Conservation (phyloP, 2,113 vertebrate species). For the Callipepla californica region DNA sequence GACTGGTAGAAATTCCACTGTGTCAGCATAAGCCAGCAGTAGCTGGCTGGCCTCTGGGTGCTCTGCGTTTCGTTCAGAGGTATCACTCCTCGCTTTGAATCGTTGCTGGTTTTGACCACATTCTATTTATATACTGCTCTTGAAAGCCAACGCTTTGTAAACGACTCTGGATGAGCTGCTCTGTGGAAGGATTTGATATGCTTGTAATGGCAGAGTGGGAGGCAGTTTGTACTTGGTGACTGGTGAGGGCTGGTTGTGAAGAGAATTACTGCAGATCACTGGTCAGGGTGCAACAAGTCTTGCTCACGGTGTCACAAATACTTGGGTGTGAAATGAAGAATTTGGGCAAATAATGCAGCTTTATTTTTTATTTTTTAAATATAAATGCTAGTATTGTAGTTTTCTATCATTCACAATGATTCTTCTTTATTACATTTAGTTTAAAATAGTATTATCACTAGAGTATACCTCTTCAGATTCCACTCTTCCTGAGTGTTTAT, state of each 20-base stretch:
- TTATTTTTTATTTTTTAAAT: not conserved
- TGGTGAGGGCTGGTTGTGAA: not conserved
- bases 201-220: not conserved
- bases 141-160: not conserved
- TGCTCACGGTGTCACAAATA: not conserved
- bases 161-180: not conserved
- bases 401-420: not conserved
- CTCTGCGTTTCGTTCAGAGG: not conserved
- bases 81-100: not conserved
- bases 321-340: not conserved
- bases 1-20: not conserved
- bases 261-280: not conserved
- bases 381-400: not conserved
- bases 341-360: not conserved
- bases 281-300: not conserved
- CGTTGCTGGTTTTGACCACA: not conserved
- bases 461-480: not conserved
- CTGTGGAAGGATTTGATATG: rapidly evolving
- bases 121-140: not conserved
- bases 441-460: not conserved
- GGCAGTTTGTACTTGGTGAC: not conserved
- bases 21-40: not conserved
- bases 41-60: not conserved
- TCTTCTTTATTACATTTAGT: not conserved
- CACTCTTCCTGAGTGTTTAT: not conserved